These are phyloP conservation scores for Drosophila lini DNA, from an alignment of 1,140 invertebrate genomes.

Conservation along the genomic window DNA sequence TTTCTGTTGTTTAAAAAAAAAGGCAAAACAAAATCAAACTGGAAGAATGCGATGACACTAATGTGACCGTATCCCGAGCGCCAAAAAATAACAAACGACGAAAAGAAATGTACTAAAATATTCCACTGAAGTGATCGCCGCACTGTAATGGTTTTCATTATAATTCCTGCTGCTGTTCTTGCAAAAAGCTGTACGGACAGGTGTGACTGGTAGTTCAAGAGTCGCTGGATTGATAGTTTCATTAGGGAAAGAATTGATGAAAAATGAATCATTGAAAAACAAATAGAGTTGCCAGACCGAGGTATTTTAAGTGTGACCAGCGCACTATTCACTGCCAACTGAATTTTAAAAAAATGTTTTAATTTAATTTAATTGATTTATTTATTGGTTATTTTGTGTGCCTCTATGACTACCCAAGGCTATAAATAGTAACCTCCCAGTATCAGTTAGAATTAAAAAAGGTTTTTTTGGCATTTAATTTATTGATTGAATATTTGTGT, in stretches of 20 bases:
- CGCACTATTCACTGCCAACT: too few species aligned
- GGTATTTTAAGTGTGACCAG: not conserved
- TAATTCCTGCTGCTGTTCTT: not conserved
- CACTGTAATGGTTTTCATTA: not conserved
- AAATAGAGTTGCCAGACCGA: not conserved
- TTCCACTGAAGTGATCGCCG: not conserved
- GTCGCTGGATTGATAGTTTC: not conserved
- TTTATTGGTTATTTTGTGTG: not conserved
- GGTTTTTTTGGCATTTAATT: constrained; percentile 73
- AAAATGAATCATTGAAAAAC: not conserved
- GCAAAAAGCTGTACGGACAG: not conserved
- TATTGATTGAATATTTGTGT: constrained; percentile 80
- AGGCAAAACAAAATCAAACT: constrained; percentile 68
- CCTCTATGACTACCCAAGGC: not conserved
- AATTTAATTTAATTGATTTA: constrained; percentile 73
- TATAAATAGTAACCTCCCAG: not conserved
- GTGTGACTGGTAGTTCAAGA: not conserved
- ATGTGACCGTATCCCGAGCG: constrained; percentile 22
- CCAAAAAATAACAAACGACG: not conserved
- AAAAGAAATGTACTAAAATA: constrained; percentile 2
- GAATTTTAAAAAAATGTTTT: constrained; percentile 6
- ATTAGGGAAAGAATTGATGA: too few species aligned
- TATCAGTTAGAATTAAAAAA: not conserved
- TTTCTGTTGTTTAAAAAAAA: constrained; percentile 44
- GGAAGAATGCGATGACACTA: constrained; percentile 48